These are phyloP conservation scores for Petrocephalus zakoni DNA, from an alignment of 2,113 vertebrate species.

Conservation along the genomic window DNA sequence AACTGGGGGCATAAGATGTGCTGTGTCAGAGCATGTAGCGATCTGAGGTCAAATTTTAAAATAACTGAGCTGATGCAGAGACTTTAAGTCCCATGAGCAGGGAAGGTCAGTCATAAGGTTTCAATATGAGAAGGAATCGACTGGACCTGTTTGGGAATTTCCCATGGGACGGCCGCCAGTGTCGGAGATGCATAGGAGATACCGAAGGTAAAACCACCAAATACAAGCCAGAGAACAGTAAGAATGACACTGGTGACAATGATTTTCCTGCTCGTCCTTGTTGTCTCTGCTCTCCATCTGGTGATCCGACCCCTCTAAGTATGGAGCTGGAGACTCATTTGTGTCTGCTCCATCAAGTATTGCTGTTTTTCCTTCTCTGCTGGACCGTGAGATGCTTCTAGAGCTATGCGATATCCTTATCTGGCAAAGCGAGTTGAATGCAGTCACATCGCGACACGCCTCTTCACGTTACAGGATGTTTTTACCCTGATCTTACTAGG, in stretches of 20 bases:
- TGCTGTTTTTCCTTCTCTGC: background rate
- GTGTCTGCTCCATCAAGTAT: background rate
- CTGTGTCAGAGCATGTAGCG: background rate
- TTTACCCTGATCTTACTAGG: background rate
- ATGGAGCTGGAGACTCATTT: background rate
- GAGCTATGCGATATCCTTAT: background rate
- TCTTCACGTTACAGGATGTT: background rate
- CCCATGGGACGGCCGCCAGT: background rate
- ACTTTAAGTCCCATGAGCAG: background rate
- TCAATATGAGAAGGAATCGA: background rate
- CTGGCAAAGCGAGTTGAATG: background rate
- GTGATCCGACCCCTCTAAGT: background rate
- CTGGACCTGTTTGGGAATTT: background rate
- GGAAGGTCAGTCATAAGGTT: background rate
- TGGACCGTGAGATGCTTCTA: background rate
- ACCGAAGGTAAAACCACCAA: background rate
- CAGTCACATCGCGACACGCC: background rate
- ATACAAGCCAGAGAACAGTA: background rate
- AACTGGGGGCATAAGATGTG: background rate
- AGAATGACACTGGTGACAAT: background rate
- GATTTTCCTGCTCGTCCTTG: background rate
- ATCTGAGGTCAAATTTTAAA: background rate
- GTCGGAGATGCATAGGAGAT: background rate
- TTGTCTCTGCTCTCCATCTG: background rate
- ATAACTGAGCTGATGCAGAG: background rate